Conservation (phyloP, 2,797 vertebrate species). For the Octomys mimax region DNA sequence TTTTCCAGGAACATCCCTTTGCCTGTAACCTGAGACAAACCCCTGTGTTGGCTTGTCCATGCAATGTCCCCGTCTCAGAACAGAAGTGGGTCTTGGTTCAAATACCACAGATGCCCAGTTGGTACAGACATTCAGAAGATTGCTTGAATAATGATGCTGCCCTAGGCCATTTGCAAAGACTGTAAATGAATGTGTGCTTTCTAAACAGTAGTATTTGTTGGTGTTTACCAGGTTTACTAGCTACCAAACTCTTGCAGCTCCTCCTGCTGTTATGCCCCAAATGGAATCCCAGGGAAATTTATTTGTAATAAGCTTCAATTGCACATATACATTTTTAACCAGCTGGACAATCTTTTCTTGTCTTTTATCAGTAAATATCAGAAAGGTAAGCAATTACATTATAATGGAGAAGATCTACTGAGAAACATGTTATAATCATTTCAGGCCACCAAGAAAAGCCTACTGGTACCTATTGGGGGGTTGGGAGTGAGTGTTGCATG, state of each 20-base stretch:
- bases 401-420: not conserved
- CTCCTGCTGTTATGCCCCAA: not conserved
- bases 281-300: not conserved
- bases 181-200: not conserved
- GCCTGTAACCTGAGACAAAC: accelerated
- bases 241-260: not conserved
- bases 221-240: not conserved
- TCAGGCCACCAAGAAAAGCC: not conserved
- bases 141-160: not conserved
- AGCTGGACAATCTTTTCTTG: not conserved
- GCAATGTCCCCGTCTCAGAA: no score
- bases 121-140: not conserved
- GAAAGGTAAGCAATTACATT: not conserved
- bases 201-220: not conserved
- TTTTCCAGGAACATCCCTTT: not conserved
- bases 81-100: not conserved
- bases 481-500: not conserved
- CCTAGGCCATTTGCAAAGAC: not conserved
- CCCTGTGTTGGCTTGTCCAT: not conserved
- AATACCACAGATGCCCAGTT: not conserved
- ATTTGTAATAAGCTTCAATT: not conserved
- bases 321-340: not conserved
- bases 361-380: not conserved
- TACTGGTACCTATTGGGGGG: not conserved
- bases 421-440: not conserved